Evolutionary conservation across 2,797 vertebrate species (phyloP).

Genomic region (Tympanoctomys barrerae): DNA sequence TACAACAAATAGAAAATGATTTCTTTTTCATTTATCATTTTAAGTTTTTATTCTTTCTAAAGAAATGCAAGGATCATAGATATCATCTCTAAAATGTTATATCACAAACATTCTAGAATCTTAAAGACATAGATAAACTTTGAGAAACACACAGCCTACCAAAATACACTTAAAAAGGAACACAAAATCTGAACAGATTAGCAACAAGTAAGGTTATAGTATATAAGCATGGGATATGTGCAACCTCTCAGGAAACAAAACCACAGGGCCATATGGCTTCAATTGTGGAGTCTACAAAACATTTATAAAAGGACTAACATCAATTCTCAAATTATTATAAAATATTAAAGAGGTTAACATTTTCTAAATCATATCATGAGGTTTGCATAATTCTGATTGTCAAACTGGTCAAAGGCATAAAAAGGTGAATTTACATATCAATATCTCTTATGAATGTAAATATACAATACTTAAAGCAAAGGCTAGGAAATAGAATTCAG

Average conservation of each 20-base stretch:
- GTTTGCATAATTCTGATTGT: not conserved
- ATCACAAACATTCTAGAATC: not conserved
- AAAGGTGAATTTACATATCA: not conserved
- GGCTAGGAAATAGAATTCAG: not conserved
- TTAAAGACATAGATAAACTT: not conserved
- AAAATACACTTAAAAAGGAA: not conserved
- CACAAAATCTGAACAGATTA: not conserved
- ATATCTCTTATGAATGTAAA: not conserved
- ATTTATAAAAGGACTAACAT: not conserved
- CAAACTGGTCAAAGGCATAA: not conserved
- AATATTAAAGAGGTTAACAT: not conserved
- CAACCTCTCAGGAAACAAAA: conserved; percentile 8
- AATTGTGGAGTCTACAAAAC: not conserved
- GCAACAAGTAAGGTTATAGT: not conserved
- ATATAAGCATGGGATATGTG: not conserved
- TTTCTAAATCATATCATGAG: not conserved
- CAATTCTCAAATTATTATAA: not conserved
- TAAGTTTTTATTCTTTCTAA: not conserved
- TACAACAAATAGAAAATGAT: not conserved
- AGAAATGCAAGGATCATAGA: not conserved
- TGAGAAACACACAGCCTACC: not conserved
- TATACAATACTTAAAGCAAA: conserved; percentile 15
- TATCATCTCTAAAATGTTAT: not conserved
- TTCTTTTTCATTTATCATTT: not conserved
- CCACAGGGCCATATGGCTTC: not conserved